Evolutionary conservation across 2,888 invertebrate species (phyloP), one percentile per base, ranked within the genome.

Genomic region (Lithosia quadra): DNA sequence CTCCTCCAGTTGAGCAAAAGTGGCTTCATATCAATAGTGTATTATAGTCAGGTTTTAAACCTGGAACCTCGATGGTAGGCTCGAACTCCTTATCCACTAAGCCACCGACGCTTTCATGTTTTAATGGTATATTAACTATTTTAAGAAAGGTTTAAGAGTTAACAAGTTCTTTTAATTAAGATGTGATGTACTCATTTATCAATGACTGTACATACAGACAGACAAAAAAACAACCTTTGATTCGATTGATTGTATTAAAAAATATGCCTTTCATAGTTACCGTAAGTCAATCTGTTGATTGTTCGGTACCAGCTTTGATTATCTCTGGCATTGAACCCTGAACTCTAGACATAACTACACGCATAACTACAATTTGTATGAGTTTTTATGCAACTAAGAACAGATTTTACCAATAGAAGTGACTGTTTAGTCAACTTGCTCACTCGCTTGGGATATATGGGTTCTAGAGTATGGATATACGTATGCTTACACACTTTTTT

Each of bases 191-290:
- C 1, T 15, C 4, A 5, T 43, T 43, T 49, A 1, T 49, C n/a
- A 49, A 43, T 43, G n/a, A 49, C 9, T 49, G 49, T 49, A 49
- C 49, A 1, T 49, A n/a, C 2, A 49, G 49, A 49, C 49, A 49
- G 49, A 49, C 49, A n/a, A 8, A 49, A 49, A 49, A 49, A 49
- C 49, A 49, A 49, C 49, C 49, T 49, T 49, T 49, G 49, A n/a
- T 9, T 49, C 49, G n/a, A 49, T 49, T 49, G n/a, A 49, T 49
- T 49, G 49, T 9, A 18, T 3, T 49, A 49, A 49, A n/a, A 49
- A 8, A n/a, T 49, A 49, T 49, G 1, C 49, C n/a, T 49, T 49
- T 49, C n/a, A n/a, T 49, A n/a, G 49, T 49, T n/a, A 49, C n/a
- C n/a, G 5, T 49, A 9, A n/a, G n/a, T 49, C 18, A 49, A 49